Evolutionary conservation across 2,113 vertebrate species (phyloP), one percentile per base, ranked within the genome.

Genomic region (Vimba vimba): DNA sequence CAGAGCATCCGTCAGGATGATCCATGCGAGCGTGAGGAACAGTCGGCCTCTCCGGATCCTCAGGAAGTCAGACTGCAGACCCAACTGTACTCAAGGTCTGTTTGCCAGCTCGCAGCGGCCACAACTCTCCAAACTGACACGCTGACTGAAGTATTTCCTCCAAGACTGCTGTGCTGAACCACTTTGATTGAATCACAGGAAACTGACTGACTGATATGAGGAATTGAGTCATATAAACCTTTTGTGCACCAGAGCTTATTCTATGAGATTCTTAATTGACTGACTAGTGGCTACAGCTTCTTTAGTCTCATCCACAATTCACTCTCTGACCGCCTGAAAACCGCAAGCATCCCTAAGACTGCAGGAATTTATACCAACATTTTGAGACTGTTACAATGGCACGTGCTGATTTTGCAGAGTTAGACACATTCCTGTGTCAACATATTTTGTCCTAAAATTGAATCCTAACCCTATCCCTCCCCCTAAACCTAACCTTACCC

Each of bases 1-100:
- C 30, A n/a, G 47, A 84, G 36, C 36, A 30, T 86, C 69, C 23
- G 60, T 89, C 86, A 89, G 43, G 19, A 45, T 88, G 87, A 88
- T 88, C 80, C 74, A 88, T 79, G 78, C 55, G 55, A 52, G 62
- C 33, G 33, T 30, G 80, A 39, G 68, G 66, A 47, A 83, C 73
- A 87, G 79, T 79, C 36, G 84, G 83, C 66, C 79, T 62, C 62
- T 79, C 78, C 60, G 62, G 60, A 78, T 43, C 64, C 36, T 64
- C 66, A 79, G 84, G 86, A 87, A 50, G 75, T 83, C 64, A 27
- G n/a, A 27, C 68, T 66, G 75, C 50, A 59, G 62, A n/a, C 73
- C 79, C 73, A 76, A 27, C n/a, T 77, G 71, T 68, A 85, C 60
- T 74, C 77, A 62, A 79, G 77, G 6, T 66, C 74, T 81, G 82